These are phyloP conservation scores for Didymodactylos carnosus DNA, from an alignment of 2,888 invertebrate species.

Conservation along the genomic window DNA sequence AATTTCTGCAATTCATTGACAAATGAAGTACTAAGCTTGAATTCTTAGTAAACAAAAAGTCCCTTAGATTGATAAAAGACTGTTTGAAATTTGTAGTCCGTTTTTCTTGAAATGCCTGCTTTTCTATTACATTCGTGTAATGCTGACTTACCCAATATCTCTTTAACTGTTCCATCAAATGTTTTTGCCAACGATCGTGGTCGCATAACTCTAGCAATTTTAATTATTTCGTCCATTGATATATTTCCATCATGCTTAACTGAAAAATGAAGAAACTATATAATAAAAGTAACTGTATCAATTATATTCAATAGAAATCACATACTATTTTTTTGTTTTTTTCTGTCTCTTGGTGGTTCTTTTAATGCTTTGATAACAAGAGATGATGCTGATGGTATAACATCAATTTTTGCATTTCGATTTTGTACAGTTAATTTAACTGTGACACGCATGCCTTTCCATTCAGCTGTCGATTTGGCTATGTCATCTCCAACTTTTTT, in stretches of 20 bases:
- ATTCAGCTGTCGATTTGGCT: constrained; percentile 51
- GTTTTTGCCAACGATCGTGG: constrained; percentile 81
- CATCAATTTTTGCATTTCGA: constrained; percentile 79
- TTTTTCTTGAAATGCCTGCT: no score
- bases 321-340: constrained; percentile 80
- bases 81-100: no score
- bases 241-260: constrained; percentile 95
- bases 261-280: constrained; percentile 37
- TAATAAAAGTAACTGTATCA: background rate
- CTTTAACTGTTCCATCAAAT: constrained; percentile 71
- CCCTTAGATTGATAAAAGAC: no score
- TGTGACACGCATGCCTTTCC: constrained; percentile 51
- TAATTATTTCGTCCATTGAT: constrained; percentile 68
- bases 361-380: constrained; percentile 90
- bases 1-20: no score
- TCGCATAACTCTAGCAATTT: constrained; percentile 76
- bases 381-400: constrained; percentile 91
- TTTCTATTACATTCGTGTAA: no score
- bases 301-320: no score
- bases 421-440: constrained; percentile 81
- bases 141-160: constrained; percentile 32
- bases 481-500: constrained; percentile 99
- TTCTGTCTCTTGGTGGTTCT: constrained; percentile 91
- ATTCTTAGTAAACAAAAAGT: no score
- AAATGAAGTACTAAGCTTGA: no score